Base-by-base conservation (phyloP, 2,113 vertebrate species). In the Phylloscopus trochiloides region DNA sequence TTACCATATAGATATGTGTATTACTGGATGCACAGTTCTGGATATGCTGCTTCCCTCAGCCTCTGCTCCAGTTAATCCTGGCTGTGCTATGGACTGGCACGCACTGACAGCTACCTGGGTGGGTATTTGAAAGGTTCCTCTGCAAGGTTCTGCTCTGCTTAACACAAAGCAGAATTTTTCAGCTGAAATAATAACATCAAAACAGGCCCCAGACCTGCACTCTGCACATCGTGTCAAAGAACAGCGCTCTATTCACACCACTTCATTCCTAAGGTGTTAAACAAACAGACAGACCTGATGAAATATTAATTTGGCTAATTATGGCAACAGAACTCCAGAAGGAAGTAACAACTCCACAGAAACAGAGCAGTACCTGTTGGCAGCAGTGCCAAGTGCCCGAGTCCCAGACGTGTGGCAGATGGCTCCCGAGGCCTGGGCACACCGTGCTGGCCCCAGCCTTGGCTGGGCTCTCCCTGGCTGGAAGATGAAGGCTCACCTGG, bases 221-320 rank as follows among this genome's bases (percentile, higher is more conserved):
- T 61, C 32, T 3, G 29, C 4, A 0, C 36, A 68, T 58, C 34
- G 2, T 7, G 1, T 8, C 3, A 1, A 43, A 51, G 43, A 84
- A 55, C 84, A 38, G 55, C 4, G 0, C 55, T 47, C 43, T 8
- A 38, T 48, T 87, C 87, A 48, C 40, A 74, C 51, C 54, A 8
- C 72, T 71, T n/a, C 45, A 34, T 22, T 76, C 77, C 80, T 38
- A 58, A 81, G 36, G 70, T 83, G 87, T 45, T 88, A 76, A 72
- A 90, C 86, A 96, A 86, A 90, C 3, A 75, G 47, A 72, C 58
- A 73, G 78, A 79, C 14, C 71, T 7, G 54, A 61, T n/a, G 47
- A 88, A 76, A 76, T 82, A 92, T 70, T 88, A 72, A 86, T 79
- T 86, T 88, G 58, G 78, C 40, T 90, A 79, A 93, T 90, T 82